Evolutionary conservation across 2,113 vertebrate genomes (phyloP).

Genomic region (Perognathus longimembris): DNA sequence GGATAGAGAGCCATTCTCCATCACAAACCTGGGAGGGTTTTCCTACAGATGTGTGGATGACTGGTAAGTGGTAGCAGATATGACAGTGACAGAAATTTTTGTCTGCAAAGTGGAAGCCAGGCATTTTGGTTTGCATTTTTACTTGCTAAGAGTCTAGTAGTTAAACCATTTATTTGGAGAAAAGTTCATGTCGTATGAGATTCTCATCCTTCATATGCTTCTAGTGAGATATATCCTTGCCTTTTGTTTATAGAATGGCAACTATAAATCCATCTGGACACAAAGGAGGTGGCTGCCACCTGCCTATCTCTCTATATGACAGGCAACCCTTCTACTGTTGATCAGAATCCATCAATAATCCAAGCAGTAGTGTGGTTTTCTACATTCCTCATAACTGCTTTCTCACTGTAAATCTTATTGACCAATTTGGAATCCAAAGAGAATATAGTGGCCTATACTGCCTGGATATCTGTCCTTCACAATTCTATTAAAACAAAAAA

Average conservation of each 20-base stretch:
- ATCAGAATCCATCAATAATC: slow-evolving; percentile 62
- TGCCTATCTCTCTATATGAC: slow-evolving; percentile 39
- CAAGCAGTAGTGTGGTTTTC: slow-evolving; percentile 28
- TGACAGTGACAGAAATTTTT: not conserved
- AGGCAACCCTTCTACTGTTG: slow-evolving; percentile 33
- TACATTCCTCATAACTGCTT: slow-evolving; percentile 51
- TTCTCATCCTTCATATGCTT: slow-evolving; percentile 41
- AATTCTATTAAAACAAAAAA: slow-evolving; percentile 64
- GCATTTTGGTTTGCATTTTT: slow-evolving; percentile 45
- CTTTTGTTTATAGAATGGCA: slow-evolving; percentile 65
- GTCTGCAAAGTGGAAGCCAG: not conserved
- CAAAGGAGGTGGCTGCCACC: not conserved
- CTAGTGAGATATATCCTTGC: slow-evolving; percentile 38
- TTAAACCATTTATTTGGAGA: not conserved
- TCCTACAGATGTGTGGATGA: not conserved
- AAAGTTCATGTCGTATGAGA: slow-evolving; percentile 29
- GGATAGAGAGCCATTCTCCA: not conserved
- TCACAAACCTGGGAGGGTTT: not conserved
- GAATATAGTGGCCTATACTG: not conserved
- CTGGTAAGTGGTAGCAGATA: not conserved
- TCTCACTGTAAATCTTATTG: slow-evolving; percentile 33
- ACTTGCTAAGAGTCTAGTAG: not conserved
- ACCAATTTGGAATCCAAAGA: slow-evolving; percentile 33
- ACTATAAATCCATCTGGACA: slow-evolving; percentile 17
- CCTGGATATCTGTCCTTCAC: slow-evolving; percentile 39